Base-by-base conservation (phyloP, 2,113 vertebrate species). In the Eupsittula cactorum region DNA sequence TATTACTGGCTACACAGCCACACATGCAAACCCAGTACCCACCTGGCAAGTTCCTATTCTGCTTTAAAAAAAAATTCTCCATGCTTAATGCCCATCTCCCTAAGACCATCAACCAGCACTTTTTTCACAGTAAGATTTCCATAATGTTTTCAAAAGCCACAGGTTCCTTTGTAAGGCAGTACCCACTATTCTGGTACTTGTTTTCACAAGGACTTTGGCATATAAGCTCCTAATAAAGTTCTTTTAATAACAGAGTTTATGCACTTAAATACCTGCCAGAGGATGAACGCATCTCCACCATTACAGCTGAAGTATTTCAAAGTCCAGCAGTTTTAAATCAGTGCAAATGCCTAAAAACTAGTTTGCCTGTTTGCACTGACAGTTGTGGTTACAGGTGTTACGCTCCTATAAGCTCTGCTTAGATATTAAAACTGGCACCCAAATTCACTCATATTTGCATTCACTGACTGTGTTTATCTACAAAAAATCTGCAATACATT, bases 341-440 rank as follows among this genome's bases (percentile, higher is more conserved):
- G 31, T 2, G 0, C 46, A 95, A 94, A 92, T 79, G 59, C 49
- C 52, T 93, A 73, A 79, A 95, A 94, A 92, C 28, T 76, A n/a
- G 46, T 91, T 92, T 91, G 65, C 41, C 42, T 89, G 67, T 87
- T 95, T 86, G 59, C 59, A 59, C 80, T 46, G 65, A 77, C 57
- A 91, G 70, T 93, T 96, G 91, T 85, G 92, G 92, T 97, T 93
- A 69, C 86, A 89, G 83, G 80, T 94, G 90, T 75, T 92, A 92
- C 0, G 47, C 50, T 68, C 37, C 65, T 86, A 75, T 0, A 75
- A 88, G 46, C 33, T 77, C 76, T 67, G 65, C 85, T 83, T 86
- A 82, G 67, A 67, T 91, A 94, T 94, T 97, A 93, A 95, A 96
- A 69, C 49, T 37, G 33, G 74, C 88, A 82, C 65, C 86, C 37